These are phyloP conservation scores for Eleginops maclovinus DNA, from an alignment of 2,113 vertebrate species.

Conservation along the genomic window DNA sequence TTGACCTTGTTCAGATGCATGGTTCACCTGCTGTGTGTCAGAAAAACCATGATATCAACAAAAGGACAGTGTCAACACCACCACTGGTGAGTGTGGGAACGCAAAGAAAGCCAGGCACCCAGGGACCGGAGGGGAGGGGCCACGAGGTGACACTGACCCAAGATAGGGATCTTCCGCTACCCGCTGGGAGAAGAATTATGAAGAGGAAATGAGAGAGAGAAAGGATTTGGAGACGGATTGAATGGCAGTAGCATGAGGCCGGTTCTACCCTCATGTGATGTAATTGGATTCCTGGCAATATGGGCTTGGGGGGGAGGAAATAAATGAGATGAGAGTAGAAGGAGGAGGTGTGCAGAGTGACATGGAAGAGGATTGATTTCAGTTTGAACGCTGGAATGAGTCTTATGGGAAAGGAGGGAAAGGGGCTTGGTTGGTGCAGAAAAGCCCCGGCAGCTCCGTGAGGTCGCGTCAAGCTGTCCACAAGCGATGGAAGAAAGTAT, in stretches of 20 bases:
- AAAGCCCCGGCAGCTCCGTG: conserved; percentile 17
- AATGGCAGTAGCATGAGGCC: conserved; percentile 6
- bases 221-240: background rate
- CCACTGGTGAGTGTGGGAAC: conserved; percentile 69
- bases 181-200: background rate
- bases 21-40: conserved; percentile 54
- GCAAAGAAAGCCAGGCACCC: conserved; percentile 47
- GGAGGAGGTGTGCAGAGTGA: conserved; percentile 26
- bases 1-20: conserved; percentile 31
- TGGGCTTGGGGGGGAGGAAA: conserved; percentile 20
- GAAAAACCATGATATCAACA: conserved; percentile 34
- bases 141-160: conserved; percentile 27
- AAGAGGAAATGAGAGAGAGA: background rate
- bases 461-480: conserved; percentile 12
- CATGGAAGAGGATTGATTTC: conserved; percentile 60
- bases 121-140: conserved; percentile 22
- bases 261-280: conserved; percentile 35
- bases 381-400: conserved; percentile 56
- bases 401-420: conserved; percentile 43
- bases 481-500: background rate
- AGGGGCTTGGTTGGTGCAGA: conserved; percentile 2
- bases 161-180: conserved; percentile 11
- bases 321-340: conserved; percentile 26
- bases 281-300: conserved; percentile 58
- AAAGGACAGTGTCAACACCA: conserved; percentile 63